Percentiles rank a stretch among this genome's conserved stretches.
These are phyloP conservation scores for Helicoverpa zea DNA, from an alignment of 1,140 invertebrate species.

Conservation along the genomic window DNA sequence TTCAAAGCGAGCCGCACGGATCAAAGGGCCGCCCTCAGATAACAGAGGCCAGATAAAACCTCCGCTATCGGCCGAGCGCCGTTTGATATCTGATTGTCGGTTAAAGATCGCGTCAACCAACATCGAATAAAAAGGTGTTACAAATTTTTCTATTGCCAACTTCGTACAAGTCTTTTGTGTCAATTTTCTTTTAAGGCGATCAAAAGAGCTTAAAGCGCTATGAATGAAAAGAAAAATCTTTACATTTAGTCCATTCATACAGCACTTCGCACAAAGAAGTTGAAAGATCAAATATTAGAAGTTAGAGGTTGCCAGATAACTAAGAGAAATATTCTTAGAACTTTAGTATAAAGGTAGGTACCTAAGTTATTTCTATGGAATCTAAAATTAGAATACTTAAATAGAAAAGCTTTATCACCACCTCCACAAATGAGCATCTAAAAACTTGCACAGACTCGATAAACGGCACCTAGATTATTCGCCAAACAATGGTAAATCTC, in stretches of 20 bases:
- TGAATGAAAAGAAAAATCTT: conserved; percentile 38
- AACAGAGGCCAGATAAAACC: conserved; percentile 69
- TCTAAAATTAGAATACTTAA: not conserved
- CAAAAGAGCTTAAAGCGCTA: conserved; percentile 44
- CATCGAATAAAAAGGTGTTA: conserved; percentile 66
- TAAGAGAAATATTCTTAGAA: no score
- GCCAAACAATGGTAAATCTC: conserved; percentile 65
- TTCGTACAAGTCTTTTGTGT: conserved; percentile 48
- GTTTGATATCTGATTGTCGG: conserved; percentile 80
- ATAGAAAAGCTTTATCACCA: not conserved
- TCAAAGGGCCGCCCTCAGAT: conserved; percentile 71
- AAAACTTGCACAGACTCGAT: conserved; percentile 17
- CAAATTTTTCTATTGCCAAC: conserved; percentile 53
- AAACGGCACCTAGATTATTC: conserved; percentile 50
- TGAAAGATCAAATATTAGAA: conserved; percentile 24
- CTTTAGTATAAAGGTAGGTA: no score
- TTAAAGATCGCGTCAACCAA: conserved; percentile 64
- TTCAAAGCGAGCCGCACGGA: conserved; percentile 69
- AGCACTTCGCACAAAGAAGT: conserved; percentile 8
- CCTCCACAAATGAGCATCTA: conserved; percentile 39
- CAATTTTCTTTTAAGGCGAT: conserved; percentile 44
- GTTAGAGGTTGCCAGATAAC: conserved; percentile 6
- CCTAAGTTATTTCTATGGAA: not conserved
- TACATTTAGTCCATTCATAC: conserved; percentile 24
- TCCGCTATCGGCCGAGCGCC: conserved; percentile 57